phyloP scores from a whole-genome alignment of 2,888 invertebrate genomes.

The Leptinotarsa haldemani region DNA sequence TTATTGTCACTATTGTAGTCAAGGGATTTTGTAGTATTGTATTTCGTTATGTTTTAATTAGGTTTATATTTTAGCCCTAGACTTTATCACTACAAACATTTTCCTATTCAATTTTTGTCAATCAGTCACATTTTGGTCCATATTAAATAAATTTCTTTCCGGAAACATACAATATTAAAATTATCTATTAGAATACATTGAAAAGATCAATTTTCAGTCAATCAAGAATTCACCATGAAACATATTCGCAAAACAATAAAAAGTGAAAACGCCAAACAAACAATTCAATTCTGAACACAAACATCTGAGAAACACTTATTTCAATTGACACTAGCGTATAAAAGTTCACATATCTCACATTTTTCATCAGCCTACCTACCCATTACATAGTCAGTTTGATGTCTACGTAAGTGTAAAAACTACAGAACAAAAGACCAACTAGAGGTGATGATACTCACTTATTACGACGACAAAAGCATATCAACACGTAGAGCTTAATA shows the following conservation, averaged over 20 bases:
- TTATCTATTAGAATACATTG: not conserved
- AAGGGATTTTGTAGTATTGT: too few relatives aligned
- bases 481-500: constrained; percentile 43
- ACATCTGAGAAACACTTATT: constrained; percentile 5
- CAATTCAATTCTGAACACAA: not conserved
- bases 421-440: constrained; percentile 44
- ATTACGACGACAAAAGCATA: constrained; percentile 48
- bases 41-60: too few relatives aligned
- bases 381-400: constrained; percentile 39
- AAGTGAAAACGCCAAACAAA: constrained; percentile 7
- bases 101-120: too few relatives aligned
- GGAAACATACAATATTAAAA: too few relatives aligned
- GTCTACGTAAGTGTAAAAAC: constrained; percentile 38
- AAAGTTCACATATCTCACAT: constrained; percentile 17
- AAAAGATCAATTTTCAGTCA: too few relatives aligned
- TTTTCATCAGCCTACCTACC: not conserved
- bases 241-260: not conserved
- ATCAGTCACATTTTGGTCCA: too few relatives aligned
- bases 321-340: constrained; percentile 10
- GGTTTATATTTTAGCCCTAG: too few relatives aligned
- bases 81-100: too few relatives aligned
- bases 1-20: too few relatives aligned
- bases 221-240: not conserved
- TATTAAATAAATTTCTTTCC: too few relatives aligned
- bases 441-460: constrained; percentile 48